Conservation (phyloP, 2,797 vertebrate genomes). For the Hoplostethus mediterraneus region DNA sequence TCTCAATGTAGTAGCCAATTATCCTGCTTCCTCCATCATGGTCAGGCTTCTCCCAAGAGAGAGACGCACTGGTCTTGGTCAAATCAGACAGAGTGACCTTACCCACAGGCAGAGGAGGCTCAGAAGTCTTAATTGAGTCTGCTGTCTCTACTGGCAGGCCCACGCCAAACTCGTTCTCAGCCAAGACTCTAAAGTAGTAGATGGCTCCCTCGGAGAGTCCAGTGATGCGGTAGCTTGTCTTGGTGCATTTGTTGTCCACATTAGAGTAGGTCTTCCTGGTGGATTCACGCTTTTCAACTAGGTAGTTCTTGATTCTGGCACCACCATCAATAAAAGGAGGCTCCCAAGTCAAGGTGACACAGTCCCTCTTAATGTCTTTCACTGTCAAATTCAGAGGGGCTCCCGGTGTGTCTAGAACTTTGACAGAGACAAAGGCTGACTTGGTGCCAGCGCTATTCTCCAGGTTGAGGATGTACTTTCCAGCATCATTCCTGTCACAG, state of each 20-base stretch:
- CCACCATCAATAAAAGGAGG: constrained; percentile 96
- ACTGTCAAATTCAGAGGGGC: constrained; percentile 91
- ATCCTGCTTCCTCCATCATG: constrained; percentile 98
- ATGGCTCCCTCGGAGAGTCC: constrained; percentile 93
- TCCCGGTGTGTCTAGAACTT: constrained; percentile 96
- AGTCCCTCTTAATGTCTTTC: constrained; percentile 94
- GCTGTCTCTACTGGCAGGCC: constrained; percentile 90
- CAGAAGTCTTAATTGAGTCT: constrained; percentile 93
- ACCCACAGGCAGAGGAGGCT: constrained; percentile 94
- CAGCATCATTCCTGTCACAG: constrained; percentile 96
- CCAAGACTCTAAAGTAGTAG: constrained; percentile 98
- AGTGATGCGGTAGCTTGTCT: constrained; percentile 95
- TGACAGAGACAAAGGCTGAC: constrained; percentile 96
- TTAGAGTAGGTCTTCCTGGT: constrained; percentile 95
- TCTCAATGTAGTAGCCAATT: constrained; percentile 96
- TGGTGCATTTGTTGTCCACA: constrained; percentile 93
- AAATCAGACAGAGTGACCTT: constrained; percentile 96
- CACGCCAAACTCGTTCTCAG: constrained; percentile 98
- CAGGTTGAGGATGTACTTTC: constrained; percentile 94
- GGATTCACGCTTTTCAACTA: constrained; percentile 97
- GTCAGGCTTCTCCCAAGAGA: constrained; percentile 97
- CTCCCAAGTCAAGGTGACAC: constrained; percentile 93
- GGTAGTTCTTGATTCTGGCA: constrained; percentile 95
- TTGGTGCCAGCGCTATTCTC: constrained; percentile 96
- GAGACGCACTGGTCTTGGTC: constrained; percentile 91